A percentile compares a stretch with the other conserved stretches of the same genome.
phyloP scores from a whole-genome alignment of 1,140 invertebrate genomes.

The Physella acuta region DNA sequence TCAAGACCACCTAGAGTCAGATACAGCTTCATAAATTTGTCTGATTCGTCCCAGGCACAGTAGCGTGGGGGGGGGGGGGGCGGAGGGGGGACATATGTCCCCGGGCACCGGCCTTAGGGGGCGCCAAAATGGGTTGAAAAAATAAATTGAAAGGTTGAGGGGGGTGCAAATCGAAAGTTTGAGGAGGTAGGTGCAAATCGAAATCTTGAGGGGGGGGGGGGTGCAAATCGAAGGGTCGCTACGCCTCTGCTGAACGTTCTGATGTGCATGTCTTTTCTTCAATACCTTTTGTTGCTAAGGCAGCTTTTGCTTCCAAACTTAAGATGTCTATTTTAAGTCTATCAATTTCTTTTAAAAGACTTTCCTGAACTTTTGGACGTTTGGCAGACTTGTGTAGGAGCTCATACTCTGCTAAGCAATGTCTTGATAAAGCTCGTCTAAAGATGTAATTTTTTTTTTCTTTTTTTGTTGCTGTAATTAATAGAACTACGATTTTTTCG shows the following conservation, averaged over 20 bases:
- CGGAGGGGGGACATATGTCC: no score
- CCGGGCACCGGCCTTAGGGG: no score
- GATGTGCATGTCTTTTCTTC: not conserved
- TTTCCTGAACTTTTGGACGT: conserved; percentile 1
- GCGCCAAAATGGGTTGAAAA: no score
- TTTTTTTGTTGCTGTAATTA: no score
- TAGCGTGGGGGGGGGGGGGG: no score
- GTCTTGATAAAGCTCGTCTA: conserved; percentile 10
- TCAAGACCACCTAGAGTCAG: conserved; percentile 79
- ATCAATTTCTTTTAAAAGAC: conserved; percentile 4
- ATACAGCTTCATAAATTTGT: conserved; percentile 88
- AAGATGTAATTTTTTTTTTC: no score
- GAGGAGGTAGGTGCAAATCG: no score
- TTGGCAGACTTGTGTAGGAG: not conserved
- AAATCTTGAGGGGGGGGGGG: no score
- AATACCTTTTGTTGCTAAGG: not conserved
- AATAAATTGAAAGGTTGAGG: no score
- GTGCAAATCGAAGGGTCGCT: conserved; percentile 18
- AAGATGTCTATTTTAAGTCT: not conserved
- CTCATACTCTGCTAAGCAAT: conserved; percentile 14
- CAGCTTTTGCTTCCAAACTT: not conserved
- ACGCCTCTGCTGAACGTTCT: not conserved
- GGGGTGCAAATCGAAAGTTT: no score
- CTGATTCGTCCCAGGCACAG: conserved; percentile 84
- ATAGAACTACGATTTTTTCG: no score